These are phyloP conservation scores for Sinocyclocheilus anophthalmus DNA, from an alignment of 2,113 vertebrate species.

Conservation along the genomic window DNA sequence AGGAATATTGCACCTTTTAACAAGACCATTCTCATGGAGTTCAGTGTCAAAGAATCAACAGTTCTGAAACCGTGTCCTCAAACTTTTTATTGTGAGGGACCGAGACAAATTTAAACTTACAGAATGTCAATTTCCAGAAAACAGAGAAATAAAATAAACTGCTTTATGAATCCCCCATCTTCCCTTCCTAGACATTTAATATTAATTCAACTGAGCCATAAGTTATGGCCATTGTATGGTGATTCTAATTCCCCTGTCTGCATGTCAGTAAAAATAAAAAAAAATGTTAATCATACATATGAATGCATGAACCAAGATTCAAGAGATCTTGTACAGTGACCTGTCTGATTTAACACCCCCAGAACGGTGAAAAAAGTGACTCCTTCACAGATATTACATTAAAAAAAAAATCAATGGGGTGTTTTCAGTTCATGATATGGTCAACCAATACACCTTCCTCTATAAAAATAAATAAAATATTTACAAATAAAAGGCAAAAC, in stretches of 20 bases:
- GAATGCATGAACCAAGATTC: slow-evolving; percentile 11
- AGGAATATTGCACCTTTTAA: slow-evolving; percentile 12
- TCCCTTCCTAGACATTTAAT: neutral
- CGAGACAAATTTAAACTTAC: neutral
- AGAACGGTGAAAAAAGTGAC: neutral
- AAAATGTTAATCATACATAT: neutral
- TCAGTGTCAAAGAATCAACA: neutral
- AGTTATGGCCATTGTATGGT: neutral
- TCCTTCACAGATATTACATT: slow-evolving; percentile 40
- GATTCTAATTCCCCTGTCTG: too few species aligned
- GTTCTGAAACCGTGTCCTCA: neutral
- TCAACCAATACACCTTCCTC: slow-evolving; percentile 14
- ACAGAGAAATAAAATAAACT: neutral
- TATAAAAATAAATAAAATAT: slow-evolving; percentile 57
- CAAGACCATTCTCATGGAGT: neutral
- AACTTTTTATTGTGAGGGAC: slow-evolving; percentile 1
- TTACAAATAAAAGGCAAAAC: slow-evolving; percentile 43
- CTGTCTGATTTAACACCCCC: slow-evolving; percentile 9
- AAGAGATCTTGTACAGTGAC: slow-evolving; percentile 15
- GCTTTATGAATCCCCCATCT: neutral
- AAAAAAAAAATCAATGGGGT: neutral
- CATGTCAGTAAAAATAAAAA: neutral
- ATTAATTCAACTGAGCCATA: neutral
- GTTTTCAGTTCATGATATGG: slow-evolving; percentile 37
- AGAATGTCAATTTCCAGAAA: neutral